These are phyloP conservation scores for Stegodyphus mimosarum DNA, from an alignment of 1,140 invertebrate species.

Conservation along the genomic window DNA sequence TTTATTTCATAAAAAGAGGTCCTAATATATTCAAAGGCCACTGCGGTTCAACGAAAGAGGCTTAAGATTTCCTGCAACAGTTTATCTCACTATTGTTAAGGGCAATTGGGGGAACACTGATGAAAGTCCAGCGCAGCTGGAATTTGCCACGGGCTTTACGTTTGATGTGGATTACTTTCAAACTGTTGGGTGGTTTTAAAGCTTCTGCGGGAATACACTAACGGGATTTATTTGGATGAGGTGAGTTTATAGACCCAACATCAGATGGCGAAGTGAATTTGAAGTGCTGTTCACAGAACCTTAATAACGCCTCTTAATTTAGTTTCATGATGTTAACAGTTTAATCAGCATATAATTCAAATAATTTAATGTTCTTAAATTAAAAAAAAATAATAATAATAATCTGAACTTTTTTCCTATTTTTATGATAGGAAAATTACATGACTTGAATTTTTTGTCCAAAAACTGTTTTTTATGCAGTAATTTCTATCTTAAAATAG, in stretches of 20 bases:
- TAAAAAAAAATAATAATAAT: too few species aligned
- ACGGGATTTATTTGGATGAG: slow-evolving; percentile 31
- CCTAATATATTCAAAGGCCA: slow-evolving; percentile 51
- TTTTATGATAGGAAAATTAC: too few species aligned
- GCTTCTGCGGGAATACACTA: neutral
- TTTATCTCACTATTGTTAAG: slow-evolving; percentile 8
- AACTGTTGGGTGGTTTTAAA: slow-evolving; percentile 25
- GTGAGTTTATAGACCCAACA: slow-evolving; percentile 26
- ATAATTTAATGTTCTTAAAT: too few species aligned
- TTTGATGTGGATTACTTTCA: slow-evolving; percentile 5
- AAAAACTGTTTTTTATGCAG: too few species aligned
- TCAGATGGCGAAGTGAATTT: slow-evolving; percentile 7
- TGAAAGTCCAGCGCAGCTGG: slow-evolving; percentile 28
- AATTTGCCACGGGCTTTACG: slow-evolving; percentile 11
- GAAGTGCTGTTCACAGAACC: neutral
- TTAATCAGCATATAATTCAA: too few species aligned
- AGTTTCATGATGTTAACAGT: too few species aligned
- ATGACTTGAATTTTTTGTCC: too few species aligned
- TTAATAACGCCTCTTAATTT: too few species aligned
- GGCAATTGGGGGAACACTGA: slow-evolving; percentile 9
- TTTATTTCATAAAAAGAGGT: slow-evolving; percentile 2
- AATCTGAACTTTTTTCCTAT: too few species aligned
- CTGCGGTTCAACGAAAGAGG: slow-evolving; percentile 16
- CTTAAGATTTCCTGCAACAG: slow-evolving; percentile 43
- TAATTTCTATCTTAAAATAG: too few species aligned